Conservation (phyloP, 2,797 vertebrate genomes). For the Myripristis jacobus region DNA sequence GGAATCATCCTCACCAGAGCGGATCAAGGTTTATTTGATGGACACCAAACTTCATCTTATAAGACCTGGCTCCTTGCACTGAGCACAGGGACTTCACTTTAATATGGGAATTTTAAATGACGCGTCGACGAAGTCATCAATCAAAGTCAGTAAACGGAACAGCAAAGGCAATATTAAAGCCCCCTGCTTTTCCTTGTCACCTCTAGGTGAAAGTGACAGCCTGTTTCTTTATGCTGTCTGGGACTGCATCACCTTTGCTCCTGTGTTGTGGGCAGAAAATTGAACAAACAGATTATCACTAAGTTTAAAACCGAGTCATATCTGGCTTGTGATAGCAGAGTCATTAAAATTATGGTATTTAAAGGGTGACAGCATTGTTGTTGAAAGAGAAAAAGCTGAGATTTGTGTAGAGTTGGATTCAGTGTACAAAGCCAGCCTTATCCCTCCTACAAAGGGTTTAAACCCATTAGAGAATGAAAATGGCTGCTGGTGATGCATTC, state of each 20-base stretch:
- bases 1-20: too few relatives aligned
- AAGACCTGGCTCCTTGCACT: too few relatives aligned
- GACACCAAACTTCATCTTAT: too few relatives aligned
- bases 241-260: constrained; percentile 32
- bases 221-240: constrained; percentile 23
- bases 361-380: neutral
- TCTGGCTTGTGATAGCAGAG: neutral
- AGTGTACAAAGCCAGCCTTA: neutral
- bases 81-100: too few relatives aligned
- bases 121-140: constrained; percentile 24
- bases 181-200: constrained; percentile 39
- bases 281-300: neutral
- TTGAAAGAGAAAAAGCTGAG: neutral
- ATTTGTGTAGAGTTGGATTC: neutral
- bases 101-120: constrained; percentile 46
- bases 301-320: neutral
- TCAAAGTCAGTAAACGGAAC: constrained; percentile 53
- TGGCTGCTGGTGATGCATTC: constrained; percentile 8
- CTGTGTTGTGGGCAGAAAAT: neutral
- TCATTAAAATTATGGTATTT: constrained; percentile 10
- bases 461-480: constrained; percentile 14
- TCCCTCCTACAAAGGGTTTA: neutral
- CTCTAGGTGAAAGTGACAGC: constrained; percentile 40
- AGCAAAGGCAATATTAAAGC: too few relatives aligned
- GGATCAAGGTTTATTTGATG: too few relatives aligned